Percentiles rank a stretch among this genome's conserved stretches.
phyloP scores from a whole-genome alignment of 1,140 invertebrate genomes.

The Brachionus asplanchnoidis region DNA sequence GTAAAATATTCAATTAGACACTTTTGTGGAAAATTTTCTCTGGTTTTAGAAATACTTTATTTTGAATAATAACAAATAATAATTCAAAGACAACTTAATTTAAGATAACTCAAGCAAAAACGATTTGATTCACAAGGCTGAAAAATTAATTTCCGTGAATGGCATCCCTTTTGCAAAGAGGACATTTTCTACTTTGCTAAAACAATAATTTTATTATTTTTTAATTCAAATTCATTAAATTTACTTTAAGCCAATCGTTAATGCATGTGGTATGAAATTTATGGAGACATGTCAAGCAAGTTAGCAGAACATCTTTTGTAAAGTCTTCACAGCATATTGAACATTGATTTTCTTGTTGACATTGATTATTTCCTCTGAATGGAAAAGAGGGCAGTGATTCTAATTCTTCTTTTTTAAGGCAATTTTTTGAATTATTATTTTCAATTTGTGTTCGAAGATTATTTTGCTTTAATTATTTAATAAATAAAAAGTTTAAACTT shows the following conservation, averaged over 20 bases:
- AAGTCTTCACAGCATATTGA: conserved; percentile 18
- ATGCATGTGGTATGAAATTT: conserved; percentile 32
- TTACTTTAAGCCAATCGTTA: conserved; percentile 22
- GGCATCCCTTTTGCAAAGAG: conserved; percentile 25
- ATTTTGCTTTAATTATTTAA: no score
- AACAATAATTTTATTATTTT: neutral
- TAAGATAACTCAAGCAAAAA: no score
- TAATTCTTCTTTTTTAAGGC: neutral
- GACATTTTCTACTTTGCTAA: conserved; percentile 28
- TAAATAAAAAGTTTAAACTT: no score
- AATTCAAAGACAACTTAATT: no score
- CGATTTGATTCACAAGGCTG: no score
- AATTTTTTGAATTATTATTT: neutral
- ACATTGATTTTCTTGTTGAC: conserved; percentile 4
- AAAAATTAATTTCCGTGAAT: neutral
- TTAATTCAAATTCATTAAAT: neutral
- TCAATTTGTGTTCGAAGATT: neutral
- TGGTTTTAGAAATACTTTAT: no score
- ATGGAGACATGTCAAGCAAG: neutral
- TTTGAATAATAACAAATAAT: no score
- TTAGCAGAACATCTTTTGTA: neutral
- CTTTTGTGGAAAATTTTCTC: no score
- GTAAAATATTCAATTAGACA: no score
- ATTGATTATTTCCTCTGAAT: neutral
- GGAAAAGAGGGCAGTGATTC: neutral